Evolutionary conservation across 2,888 invertebrate species (phyloP), one percentile per base, ranked within the genome.

Genomic region (Pharmacophagus antenor): DNA sequence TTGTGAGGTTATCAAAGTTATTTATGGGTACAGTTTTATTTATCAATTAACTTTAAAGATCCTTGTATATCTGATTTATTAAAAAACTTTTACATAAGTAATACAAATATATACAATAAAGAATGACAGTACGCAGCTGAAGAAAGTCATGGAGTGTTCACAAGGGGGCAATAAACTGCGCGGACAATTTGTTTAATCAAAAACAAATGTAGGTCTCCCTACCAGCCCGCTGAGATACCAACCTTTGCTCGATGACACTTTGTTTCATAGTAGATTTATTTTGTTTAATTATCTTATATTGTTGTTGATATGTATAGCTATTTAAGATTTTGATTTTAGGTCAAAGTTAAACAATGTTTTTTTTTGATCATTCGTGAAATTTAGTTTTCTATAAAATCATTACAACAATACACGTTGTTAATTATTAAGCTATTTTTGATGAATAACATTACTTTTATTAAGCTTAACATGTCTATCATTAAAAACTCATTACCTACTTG

Each of bases 121-220:
- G 63, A 65, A 69, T 72, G 70, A 70, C 69, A 70, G 70, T 74
- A 18, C 69, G 65, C 71, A 76, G 73, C 77, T 73, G 78, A 80
- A 77, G 70, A 74, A 75, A 77, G 69, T 67, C 62, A 62, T 58
- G 58, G 65, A 63, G 62, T 67, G 69, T 70, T 72, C 84, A 72
- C 82, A 55, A 65, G 86, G 82, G 88, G 79, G 74, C 80, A 74
- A 89, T 89, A 89, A 88, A 89, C 77, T 79, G 81, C 64, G 81
- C 79, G 80, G 81, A 82, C 88, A 88, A 89, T 90, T 90, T 89
- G 85, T 88, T 89, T 89, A 90, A 90, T 90, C 88, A 89, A 88
- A 89, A 88, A 90, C 82, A 84, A 87, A 88, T 83, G 84, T 82
- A 80, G 79, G 78, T 77, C 74, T 75, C 72, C 72, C 73, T 63